Evolutionary conservation across 1,140 invertebrate species (phyloP).

Genomic region (Hypothenemus hampei): DNA sequence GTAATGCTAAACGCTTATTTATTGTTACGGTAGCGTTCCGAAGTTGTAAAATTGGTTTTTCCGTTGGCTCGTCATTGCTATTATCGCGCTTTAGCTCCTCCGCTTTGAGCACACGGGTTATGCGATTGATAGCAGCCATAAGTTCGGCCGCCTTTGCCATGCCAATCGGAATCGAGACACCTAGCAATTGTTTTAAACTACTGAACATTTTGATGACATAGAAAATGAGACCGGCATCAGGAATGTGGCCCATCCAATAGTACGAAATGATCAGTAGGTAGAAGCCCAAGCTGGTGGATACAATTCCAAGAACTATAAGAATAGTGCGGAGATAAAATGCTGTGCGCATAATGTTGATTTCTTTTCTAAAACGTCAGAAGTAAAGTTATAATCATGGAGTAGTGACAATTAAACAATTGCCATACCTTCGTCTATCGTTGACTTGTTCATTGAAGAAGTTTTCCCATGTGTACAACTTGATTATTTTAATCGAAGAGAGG

Average conservation of each 20-base stretch:
- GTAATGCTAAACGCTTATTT: conserved; percentile 49
- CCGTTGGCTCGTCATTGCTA: conserved; percentile 5
- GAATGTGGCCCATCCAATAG: conserved; percentile 58
- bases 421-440: conserved; percentile 30
- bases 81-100: conserved; percentile 30
- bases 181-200: conserved; percentile 65
- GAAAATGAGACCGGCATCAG: conserved; percentile 72
- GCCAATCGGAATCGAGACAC: conserved; percentile 66
- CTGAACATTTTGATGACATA: conserved; percentile 71
- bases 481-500: conserved; percentile 69
- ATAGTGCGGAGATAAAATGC: conserved; percentile 29
- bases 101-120: conserved; percentile 29
- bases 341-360: conserved; percentile 27
- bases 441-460: conserved; percentile 69
- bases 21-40: conserved; percentile 34
- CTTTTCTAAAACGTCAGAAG: conserved; percentile 28
- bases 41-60: conserved; percentile 17
- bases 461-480: conserved; percentile 90
- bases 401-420: not conserved
- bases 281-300: conserved; percentile 55
- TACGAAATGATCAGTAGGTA: conserved; percentile 61
- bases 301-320: conserved; percentile 41
- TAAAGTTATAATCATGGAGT: not conserved
- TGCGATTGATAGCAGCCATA: conserved; percentile 27
- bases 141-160: conserved; percentile 55